Base-by-base conservation (phyloP, 2,888 invertebrate species). In the Rhamnusium bicolor region DNA sequence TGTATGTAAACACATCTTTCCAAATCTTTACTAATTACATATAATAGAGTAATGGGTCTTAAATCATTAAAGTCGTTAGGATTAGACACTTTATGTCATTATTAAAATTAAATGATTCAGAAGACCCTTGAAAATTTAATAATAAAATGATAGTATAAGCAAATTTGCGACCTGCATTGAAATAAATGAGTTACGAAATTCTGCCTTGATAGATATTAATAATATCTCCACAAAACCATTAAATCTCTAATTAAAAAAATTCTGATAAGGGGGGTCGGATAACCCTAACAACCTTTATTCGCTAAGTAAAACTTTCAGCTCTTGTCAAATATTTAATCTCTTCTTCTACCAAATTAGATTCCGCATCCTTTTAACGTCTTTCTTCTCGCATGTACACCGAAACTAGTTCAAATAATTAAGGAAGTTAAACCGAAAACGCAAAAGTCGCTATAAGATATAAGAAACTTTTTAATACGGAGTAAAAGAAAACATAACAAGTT, bases 401-500 rank as follows among this genome's bases (percentile, higher is more conserved):
- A 73, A 76, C 66, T 70, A 74, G 68, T 65, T 58, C 76, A 71
- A 71, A 77, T 77, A 77, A 74, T 74, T 73, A 77, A 58, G 71
- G 68, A 73, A 77, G 58, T 58, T 58, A 10, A 18, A 16, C 18
- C 18, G 54, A 54, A 54, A 24, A 18, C n/a, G 58, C 51, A 51
- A 51, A 51, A 18, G 29, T 16, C 58, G 58, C 16, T 16, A 27
- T 21, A 27, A 7, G 27, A 29, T 29, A 19, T 24, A 16, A 12
- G 29, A 16, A 58, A 58, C 58, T 58, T 58, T 58, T 29, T 29
- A 58, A 29, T 16, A 29, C 27, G 12, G 56, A 72, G 65, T 58
- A 73, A 70, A 72, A 74, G 75, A 73, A 77, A 77, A 72, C 71
- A 74, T 72, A 75, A 70, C 76, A 74, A 74, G 74, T 68, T 67